These are phyloP conservation scores for Sapayoa aenigma DNA, from an alignment of 2,113 vertebrate genomes.

Conservation along the genomic window DNA sequence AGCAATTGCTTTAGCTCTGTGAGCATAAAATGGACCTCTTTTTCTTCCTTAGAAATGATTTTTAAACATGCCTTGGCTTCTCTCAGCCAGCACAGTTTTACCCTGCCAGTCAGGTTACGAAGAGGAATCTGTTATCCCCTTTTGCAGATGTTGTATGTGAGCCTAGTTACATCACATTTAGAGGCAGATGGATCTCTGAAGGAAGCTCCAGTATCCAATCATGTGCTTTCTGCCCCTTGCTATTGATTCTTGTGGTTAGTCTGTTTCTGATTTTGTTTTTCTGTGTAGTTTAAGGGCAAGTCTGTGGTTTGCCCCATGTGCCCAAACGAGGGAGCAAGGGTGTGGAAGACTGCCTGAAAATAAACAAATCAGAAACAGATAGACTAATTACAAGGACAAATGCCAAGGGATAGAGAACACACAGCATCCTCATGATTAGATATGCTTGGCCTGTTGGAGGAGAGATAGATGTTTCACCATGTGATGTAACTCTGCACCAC, in stretches of 20 bases:
- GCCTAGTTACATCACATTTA: neutral
- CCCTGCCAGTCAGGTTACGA: neutral
- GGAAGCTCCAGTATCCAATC: neutral
- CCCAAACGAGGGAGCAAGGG: conserved; percentile 12
- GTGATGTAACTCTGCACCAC: neutral
- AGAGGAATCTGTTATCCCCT: neutral
- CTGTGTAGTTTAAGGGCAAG: conserved; percentile 56
- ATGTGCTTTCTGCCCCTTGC: conserved; percentile 11
- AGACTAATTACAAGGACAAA: conserved; percentile 19
- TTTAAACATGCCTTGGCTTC: neutral
- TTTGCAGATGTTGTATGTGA: neutral
- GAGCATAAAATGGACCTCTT: neutral
- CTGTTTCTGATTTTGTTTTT: conserved; percentile 66
- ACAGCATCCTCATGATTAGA: conserved; percentile 1
- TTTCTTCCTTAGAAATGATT: conserved; percentile 4
- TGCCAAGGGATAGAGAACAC: conserved; percentile 9
- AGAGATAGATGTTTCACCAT: neutral
- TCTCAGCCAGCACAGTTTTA: neutral
- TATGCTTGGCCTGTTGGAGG: neutral
- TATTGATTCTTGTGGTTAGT: conserved; percentile 59
- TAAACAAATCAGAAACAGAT: conserved; percentile 63
- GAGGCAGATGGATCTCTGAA: conserved; percentile 14
- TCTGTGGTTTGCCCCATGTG: conserved; percentile 51
- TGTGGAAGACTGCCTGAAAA: conserved; percentile 40
- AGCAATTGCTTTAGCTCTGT: neutral